Evolutionary conservation across 1,140 invertebrate genomes (phyloP), one percentile per base, ranked within the genome.

Genomic region (Carcinoscorpius rotundicauda): DNA sequence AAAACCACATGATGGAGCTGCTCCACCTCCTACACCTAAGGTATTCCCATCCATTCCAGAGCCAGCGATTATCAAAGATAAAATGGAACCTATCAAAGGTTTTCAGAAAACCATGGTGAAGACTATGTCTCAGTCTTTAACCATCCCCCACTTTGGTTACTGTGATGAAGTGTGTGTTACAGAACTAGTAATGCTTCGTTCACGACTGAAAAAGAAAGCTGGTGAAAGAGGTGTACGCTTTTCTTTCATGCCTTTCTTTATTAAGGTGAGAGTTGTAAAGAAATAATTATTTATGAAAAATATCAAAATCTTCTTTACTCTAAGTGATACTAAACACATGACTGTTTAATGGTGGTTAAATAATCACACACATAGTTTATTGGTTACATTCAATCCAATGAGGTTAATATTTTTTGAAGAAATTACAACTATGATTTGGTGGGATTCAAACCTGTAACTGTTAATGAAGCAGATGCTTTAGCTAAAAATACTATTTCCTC

Each of bases 181-280:
- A 4, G 82, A 85, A 73, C 76, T 99, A 64, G 82, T 91, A 3
- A 74, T 82, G 65, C 77, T 93, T 8, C 80, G 91, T 60, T 57
- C 80, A 52, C 77, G 83, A 58, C 75, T 97, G 8, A 93, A 92
- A 73, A 73, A 81, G 8, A 73, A 83, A 49, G 82, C 86, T 1
- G 77, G 77, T 67, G 79, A 84, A 61, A 78, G 80, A 64, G 87
- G 86, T 49, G 75, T 94, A 5, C 89, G 91, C 75, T 77, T 99
- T 8, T 90, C 93, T 0, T 93, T 89, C 68, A 88, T 98, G 87
- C 95, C 97, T n/a, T 89, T 99, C 71, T 89, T 98, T 71, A 84
- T 99, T 49, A 99, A 99, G 81, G 79, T 79, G 69, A 65, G 62
- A 55, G 6, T 55, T 8, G n/a, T 55, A 8, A 51, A 6, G 1